phyloP scores from a whole-genome alignment of 2,113 vertebrate species.

The Chionis minor region DNA sequence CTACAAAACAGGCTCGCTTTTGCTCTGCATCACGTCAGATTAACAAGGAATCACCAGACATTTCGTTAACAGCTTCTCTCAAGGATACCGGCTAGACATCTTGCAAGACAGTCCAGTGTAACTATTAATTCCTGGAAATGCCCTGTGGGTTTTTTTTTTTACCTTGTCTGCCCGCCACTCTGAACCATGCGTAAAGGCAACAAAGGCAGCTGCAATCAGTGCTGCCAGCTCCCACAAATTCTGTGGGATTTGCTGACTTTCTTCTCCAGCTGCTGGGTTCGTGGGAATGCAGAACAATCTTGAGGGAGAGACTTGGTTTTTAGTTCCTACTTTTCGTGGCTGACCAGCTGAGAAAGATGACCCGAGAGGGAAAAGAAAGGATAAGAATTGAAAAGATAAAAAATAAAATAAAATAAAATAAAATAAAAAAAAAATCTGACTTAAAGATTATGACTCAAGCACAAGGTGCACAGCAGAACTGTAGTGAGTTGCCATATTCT shows the following conservation, averaged over 20 bases:
- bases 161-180: background rate
- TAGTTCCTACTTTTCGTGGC: background rate
- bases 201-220: background rate
- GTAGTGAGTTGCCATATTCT: background rate
- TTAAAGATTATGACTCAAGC: background rate
- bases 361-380: background rate
- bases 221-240: background rate
- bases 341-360: background rate
- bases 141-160: background rate
- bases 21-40: background rate
- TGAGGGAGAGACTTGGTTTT: background rate
- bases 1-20: background rate
- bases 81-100: background rate
- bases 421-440: background rate
- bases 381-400: background rate
- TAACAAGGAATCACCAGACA: background rate
- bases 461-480: fast-evolving
- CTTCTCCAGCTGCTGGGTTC: background rate
- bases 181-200: background rate
- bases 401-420: background rate
- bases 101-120: background rate
- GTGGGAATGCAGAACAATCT: background rate
- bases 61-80: background rate
- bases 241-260: background rate
- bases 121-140: background rate